Evolutionary conservation across 2,113 vertebrate species (phyloP), one percentile per base, ranked within the genome.

Genomic region (Nanorana parkeri): DNA sequence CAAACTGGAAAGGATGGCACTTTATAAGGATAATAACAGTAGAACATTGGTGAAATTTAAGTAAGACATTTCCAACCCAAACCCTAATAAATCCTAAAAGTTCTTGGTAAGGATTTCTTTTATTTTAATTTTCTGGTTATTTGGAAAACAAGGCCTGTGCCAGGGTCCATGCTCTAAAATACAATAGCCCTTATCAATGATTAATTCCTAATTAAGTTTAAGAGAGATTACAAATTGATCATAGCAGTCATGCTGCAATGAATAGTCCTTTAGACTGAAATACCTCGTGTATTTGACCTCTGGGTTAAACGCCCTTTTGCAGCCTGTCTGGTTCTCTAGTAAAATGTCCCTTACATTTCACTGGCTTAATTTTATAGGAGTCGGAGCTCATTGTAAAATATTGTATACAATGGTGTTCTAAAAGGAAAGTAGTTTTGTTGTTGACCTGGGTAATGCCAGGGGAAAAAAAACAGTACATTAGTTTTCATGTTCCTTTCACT

Each of bases 221-320:
- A 78, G 60, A 52, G 65, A 32, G 76, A 67, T 78, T 78, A 78
- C 24, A 20, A 47, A 78, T 78, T 67, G 76, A 78, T 78, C 61
- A 66, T 67, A 55, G 76, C 76, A 65, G 47, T 78, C 61, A 67
- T 65, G 47, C 76, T 67, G n/a, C 75, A 77, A 65, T 65, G 61
- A 65, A 77, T 77, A 64, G 75, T 77, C 75, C 75, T 65, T 77
- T 77, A 64, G 74, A 64, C 56, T 77, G 64, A 65, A 77, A 55
- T 32, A 60, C 29, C 60, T 75, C 72, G 41, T 61, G 29, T 74
- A 23, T 75, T 75, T 75, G 72, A 75, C 72, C 72, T 61, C n/a
- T 21, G 29, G 72, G 72, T 75, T 60, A 75, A 75, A 56, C 21
- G 55, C 28, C 29, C 23, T 60, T 73, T 73, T 58, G 52, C 29